These are phyloP conservation scores for Polydesmus complanatus DNA, from an alignment of 2,888 invertebrate species.

Conservation along the genomic window DNA sequence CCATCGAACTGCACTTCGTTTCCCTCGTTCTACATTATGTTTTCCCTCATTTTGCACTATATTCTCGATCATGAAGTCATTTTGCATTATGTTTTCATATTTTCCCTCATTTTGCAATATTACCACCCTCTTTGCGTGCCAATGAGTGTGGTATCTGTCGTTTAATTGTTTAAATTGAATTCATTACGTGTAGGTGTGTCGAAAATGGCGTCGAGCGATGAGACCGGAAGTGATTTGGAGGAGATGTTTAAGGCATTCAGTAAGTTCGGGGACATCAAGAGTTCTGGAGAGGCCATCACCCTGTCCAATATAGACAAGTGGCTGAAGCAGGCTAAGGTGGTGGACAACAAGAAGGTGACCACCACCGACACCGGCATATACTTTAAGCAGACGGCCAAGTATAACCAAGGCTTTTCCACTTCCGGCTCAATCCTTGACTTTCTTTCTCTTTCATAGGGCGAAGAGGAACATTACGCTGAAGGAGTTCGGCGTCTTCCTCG, in stretches of 20 bases:
- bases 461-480: conserved; percentile 42
- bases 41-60: too few relatives aligned
- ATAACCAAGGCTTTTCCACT: conserved; percentile 29
- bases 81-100: too few relatives aligned
- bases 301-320: conserved; percentile 85
- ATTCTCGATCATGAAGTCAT: too few relatives aligned
- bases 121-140: too few relatives aligned
- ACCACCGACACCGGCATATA: conserved; percentile 82
- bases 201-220: conserved; percentile 10
- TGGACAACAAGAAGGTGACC: conserved; percentile 64
- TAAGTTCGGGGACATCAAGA: conserved; percentile 73
- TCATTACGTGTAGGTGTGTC: not conserved
- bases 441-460: conserved; percentile 21
- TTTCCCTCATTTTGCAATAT: too few relatives aligned
- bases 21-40: too few relatives aligned
- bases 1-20: too few relatives aligned
- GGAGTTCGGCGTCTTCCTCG: conserved; percentile 72
- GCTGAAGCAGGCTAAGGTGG: conserved; percentile 77
- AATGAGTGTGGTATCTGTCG: not conserved
- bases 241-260: conserved; percentile 65
- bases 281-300: conserved; percentile 70
- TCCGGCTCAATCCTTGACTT: too few relatives aligned
- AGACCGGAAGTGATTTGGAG: conserved; percentile 34
- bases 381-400: conserved; percentile 70
- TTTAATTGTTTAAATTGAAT: not conserved